Evolutionary conservation across 2,888 invertebrate species (phyloP), one percentile per base, ranked within the genome.

Genomic region (Lacanobia oleracea): DNA sequence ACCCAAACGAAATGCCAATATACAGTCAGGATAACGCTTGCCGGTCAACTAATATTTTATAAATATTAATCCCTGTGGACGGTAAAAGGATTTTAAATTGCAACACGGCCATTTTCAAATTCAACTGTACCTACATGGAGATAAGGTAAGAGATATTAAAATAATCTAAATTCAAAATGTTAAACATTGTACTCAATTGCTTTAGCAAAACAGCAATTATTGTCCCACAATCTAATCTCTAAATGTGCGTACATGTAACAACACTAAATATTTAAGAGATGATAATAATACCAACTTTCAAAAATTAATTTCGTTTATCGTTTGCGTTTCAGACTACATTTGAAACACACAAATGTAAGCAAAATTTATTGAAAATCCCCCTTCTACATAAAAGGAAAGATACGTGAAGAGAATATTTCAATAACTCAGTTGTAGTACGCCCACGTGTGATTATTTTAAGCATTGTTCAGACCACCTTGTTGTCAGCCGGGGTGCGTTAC

Each of bases 321-420:
- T 33, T 62, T 50, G 1, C 7, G 14, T 21, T 45, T 2, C 14
- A 53, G 7, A 33, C 9, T 33, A n/a, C 45, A n/a, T 53, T 71
- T 33, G 23, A 72, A 60, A 71, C 54, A 21, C n/a, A 18, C 51
- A 40, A 12, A 67, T 64, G 37, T 45, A 50, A 8, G 40, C 12
- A 21, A 45, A 72, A 67, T 67, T 51, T 5, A 56, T 66, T 48
- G 53, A 65, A 65, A 67, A 77, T 60, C 3, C 27, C 3, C 27
- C 27, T 27, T 27, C 3, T 27, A 67, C 40, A 40, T 64, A 57
- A 45, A 69, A 45, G 2, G 14, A 12, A 45, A 18, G 10, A 7
- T 23, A 63, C 76, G 43, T 63, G 63, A 10, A 21, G 6, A 14
- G 64, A 62, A 69, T 71, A 62, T 57, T 43, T 33, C 33, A 33